phyloP scores from a whole-genome alignment of 2,797 vertebrate genomes.

The Siniperca scherzeri region DNA sequence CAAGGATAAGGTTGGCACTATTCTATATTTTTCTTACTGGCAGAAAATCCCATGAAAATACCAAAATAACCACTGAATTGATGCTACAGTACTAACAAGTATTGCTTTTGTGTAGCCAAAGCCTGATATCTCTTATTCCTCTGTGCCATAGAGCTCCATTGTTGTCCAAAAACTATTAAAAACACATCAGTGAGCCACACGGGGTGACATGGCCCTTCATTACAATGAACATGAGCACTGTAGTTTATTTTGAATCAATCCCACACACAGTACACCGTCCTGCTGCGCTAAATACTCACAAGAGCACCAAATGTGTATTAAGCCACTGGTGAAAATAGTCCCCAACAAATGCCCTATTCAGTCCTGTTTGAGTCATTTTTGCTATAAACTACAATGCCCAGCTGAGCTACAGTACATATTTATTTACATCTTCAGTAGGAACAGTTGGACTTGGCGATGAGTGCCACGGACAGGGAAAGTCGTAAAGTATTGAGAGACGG shows the following conservation, averaged over 20 bases:
- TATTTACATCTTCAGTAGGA: not conserved
- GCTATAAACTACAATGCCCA: not conserved
- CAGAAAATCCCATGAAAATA: not conserved
- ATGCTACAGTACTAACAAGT: not conserved
- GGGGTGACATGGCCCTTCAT: not conserved
- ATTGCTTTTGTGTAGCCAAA: not conserved
- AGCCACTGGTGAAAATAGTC: slow-evolving; percentile 1
- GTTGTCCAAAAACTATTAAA: slow-evolving; percentile 14
- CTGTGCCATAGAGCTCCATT: not conserved
- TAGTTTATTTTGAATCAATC: not conserved
- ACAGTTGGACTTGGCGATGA: not conserved
- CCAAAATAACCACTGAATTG: not conserved
- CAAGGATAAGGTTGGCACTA: not conserved
- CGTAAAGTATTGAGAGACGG: not conserved
- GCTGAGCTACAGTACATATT: not conserved
- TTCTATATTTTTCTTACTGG: not conserved
- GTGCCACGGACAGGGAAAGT: not conserved
- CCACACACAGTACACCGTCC: not conserved
- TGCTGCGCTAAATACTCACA: slow-evolving; percentile 9
- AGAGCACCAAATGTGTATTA: not conserved
- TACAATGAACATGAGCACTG: not conserved
- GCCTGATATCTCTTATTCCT: not conserved
- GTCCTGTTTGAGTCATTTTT: not conserved
- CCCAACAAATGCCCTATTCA: not conserved
- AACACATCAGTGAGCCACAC: slow-evolving; percentile 10